Percentiles rank a stretch among this genome's conserved stretches.
Conservation (phyloP, 23 tunicate species). For the Halocynthia aurantium region DNA sequence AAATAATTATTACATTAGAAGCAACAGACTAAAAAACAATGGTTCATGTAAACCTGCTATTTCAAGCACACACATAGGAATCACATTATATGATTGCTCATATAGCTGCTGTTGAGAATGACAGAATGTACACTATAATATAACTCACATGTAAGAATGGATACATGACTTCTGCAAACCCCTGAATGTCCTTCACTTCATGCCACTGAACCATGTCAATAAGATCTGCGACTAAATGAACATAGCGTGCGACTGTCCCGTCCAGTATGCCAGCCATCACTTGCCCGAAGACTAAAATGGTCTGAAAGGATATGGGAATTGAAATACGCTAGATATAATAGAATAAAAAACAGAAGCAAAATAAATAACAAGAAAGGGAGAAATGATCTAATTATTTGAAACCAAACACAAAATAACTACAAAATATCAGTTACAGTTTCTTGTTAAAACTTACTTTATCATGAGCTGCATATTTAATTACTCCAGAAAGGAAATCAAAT, state of each 20-base stretch:
- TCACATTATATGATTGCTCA: too few species aligned
- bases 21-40: background rate
- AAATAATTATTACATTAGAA: background rate
- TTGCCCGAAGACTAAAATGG: slow-evolving; percentile 41
- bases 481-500: slow-evolving; percentile 66
- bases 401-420: background rate
- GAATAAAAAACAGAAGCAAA: background rate
- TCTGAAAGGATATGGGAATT: slow-evolving; percentile 8
- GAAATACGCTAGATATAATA: background rate
- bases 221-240: slow-evolving; percentile 67
- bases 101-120: background rate
- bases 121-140: background rate
- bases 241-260: slow-evolving; percentile 58
- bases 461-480: slow-evolving; percentile 68
- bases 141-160: slow-evolving; percentile 61
- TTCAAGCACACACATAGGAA: too few species aligned
- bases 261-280: slow-evolving; percentile 56
- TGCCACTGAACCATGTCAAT: slow-evolving; percentile 62
- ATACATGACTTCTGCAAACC: slow-evolving; percentile 52
- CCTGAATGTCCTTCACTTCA: slow-evolving; percentile 46
- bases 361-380: slow-evolving; percentile 25
- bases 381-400: slow-evolving; percentile 21
- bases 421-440: background rate
- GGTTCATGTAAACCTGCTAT: too few species aligned
- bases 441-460: slow-evolving; percentile 50